phyloP scores from a whole-genome alignment of 2,113 vertebrate genomes.

The Pantherophis guttatus region DNA sequence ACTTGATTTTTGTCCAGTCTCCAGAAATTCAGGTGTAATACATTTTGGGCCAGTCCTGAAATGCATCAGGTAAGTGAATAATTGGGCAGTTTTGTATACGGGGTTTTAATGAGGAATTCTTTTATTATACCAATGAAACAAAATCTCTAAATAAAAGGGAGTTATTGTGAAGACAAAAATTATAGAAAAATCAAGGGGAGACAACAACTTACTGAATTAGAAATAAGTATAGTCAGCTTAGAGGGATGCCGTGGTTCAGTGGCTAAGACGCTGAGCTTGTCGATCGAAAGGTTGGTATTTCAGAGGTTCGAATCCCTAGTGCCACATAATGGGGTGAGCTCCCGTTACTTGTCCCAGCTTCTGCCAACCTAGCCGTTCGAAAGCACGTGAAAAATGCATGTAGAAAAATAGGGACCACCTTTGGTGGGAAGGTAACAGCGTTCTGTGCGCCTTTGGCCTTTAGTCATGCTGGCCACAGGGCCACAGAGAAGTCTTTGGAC shows the following conservation, averaged over 20 bases:
- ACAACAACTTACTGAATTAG: background rate
- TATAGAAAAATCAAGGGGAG: background rate
- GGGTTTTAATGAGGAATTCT: background rate
- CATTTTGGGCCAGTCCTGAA: background rate
- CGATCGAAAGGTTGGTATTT: no score
- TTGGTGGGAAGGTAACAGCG: no score
- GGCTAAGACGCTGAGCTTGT: no score
- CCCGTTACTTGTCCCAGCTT: no score
- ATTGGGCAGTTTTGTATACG: background rate
- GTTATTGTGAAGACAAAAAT: background rate
- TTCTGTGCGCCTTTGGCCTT: no score
- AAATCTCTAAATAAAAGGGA: background rate
- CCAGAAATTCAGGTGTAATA: background rate
- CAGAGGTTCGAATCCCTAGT: no score
- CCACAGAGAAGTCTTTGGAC: no score
- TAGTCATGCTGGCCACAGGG: no score
- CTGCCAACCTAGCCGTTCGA: no score
- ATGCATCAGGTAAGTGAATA: background rate
- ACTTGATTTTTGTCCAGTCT: background rate
- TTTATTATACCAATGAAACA: background rate
- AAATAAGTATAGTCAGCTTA: background rate
- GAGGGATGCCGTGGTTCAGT: background rate
- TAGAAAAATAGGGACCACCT: no score
- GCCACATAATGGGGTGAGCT: no score
- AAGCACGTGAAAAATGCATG: no score